phyloP scores from a whole-genome alignment of 2,113 vertebrate species.

The Numenius arquata region DNA sequence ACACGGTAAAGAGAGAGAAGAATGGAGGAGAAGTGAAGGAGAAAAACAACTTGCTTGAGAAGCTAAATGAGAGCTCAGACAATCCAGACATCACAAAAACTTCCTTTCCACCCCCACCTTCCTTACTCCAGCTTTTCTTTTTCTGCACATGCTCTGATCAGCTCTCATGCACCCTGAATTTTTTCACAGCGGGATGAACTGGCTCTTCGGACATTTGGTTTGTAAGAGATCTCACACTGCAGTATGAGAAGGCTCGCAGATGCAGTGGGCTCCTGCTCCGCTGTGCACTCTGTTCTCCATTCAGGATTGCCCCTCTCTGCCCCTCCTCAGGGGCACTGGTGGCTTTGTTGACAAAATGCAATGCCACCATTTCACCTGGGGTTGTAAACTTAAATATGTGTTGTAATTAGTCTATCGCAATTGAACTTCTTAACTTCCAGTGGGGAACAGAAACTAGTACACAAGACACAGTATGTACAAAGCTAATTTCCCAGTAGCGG shows the following conservation, averaged over 20 bases:
- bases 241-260: not conserved
- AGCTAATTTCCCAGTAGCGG: not conserved
- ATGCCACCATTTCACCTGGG: not conserved
- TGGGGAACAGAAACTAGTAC: not conserved
- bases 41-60: accelerated
- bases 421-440: not conserved
- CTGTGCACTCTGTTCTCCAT: not conserved
- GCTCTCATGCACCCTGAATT: not conserved
- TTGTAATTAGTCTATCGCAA: not conserved
- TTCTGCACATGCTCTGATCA: not conserved
- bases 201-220: not conserved
- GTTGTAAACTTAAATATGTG: not conserved
- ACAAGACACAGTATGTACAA: not conserved
- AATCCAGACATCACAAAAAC: not conserved
- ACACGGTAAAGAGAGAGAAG: not conserved
- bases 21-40: not conserved
- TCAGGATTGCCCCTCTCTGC: not conserved
- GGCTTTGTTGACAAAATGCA: not conserved
- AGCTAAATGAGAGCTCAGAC: not conserved
- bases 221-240: not conserved
- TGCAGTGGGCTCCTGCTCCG: not conserved
- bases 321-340: not conserved
- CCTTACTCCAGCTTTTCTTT: not conserved
- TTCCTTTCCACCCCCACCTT: not conserved
- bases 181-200: not conserved